Percentiles rank a stretch among this genome's conserved stretches.
Evolutionary conservation across 2,113 vertebrate genomes (phyloP).

Genomic region (Scalopus aquaticus): DNA sequence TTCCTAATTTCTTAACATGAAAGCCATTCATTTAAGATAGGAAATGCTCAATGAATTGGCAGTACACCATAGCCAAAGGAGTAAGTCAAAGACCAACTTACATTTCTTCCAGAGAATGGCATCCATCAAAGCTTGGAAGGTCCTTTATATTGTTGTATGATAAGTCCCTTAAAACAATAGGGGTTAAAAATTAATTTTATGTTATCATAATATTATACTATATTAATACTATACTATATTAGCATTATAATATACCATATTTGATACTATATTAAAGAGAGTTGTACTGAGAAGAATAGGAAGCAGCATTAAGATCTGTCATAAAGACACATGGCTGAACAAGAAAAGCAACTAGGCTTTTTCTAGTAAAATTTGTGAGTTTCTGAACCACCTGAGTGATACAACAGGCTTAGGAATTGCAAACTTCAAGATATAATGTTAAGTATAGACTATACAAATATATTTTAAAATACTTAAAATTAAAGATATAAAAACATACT

Average conservation of each 20-base stretch:
- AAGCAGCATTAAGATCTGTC: not conserved
- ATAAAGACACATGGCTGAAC: not conserved
- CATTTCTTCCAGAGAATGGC: constrained; percentile 94
- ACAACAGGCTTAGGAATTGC: not conserved
- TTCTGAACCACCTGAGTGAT: not conserved
- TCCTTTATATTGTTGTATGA: constrained; percentile 95
- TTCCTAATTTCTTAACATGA: not conserved
- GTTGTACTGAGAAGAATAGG: not conserved
- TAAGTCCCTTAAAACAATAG: constrained; percentile 89
- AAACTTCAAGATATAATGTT: not conserved
- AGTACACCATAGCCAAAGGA: not conserved
- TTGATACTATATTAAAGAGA: not conserved
- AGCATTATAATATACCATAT: too few species aligned
- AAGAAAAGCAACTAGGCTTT: not conserved
- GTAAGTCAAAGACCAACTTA: constrained; percentile 85
- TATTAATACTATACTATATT: too few species aligned
- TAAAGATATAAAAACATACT: not conserved
- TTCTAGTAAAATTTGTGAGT: not conserved
- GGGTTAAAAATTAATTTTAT: constrained; percentile 17
- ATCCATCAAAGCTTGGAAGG: constrained; percentile 93
- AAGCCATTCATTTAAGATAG: not conserved
- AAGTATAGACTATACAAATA: not conserved
- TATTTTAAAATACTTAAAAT: constrained; percentile 10
- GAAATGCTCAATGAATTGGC: not conserved
- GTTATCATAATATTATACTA: not conserved